Percentiles rank a stretch among this genome's conserved stretches.
Conservation (phyloP, 2,113 vertebrate species). For the Anoplopoma fimbria region DNA sequence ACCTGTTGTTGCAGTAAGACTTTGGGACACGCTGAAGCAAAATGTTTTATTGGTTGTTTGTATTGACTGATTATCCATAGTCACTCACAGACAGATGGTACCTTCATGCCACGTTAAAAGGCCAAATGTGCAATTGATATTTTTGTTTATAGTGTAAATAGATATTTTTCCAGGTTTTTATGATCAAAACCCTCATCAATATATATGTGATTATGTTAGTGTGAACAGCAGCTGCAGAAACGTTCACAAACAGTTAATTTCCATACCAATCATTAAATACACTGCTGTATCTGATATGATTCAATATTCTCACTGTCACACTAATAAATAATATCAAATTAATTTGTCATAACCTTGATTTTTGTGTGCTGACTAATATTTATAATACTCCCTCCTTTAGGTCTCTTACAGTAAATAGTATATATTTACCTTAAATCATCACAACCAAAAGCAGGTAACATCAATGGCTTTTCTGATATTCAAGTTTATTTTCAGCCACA, state of each 20-base stretch:
- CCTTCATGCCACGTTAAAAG: slow-evolving; percentile 36
- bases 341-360: background rate
- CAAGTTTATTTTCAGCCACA: slow-evolving; percentile 76
- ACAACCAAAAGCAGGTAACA: slow-evolving; percentile 13
- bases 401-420: background rate
- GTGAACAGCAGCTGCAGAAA: slow-evolving; percentile 23
- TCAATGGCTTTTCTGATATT: slow-evolving; percentile 43
- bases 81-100: slow-evolving; percentile 29
- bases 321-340: slow-evolving; percentile 41
- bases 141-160: slow-evolving; percentile 85
- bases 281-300: slow-evolving; percentile 20
- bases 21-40: background rate
- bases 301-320: slow-evolving; percentile 22
- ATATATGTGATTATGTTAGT: slow-evolving; percentile 24
- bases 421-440: background rate
- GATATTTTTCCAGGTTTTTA: slow-evolving; percentile 66
- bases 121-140: slow-evolving; percentile 74
- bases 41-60: slow-evolving; percentile 27
- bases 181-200: slow-evolving; percentile 37
- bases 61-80: slow-evolving; percentile 29
- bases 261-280: slow-evolving; percentile 3
- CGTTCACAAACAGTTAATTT: slow-evolving; percentile 57
- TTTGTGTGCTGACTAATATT: background rate
- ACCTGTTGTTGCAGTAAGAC: slow-evolving; percentile 12
- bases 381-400: background rate